Conservation (phyloP, 2,797 vertebrate species). For the Ctenosaura bakeri region DNA sequence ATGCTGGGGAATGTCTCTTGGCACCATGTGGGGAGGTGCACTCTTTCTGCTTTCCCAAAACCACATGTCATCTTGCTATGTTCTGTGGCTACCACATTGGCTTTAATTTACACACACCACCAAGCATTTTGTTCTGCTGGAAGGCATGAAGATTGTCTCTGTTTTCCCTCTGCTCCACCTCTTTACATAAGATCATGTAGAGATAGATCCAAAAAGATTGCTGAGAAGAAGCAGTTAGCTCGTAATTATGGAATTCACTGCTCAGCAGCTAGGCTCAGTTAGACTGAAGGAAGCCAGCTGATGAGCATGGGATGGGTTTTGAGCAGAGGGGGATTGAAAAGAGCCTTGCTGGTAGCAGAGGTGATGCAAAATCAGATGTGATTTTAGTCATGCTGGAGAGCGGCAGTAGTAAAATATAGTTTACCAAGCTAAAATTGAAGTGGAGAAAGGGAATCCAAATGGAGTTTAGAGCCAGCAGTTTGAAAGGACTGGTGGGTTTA, state of each 20-base stretch:
- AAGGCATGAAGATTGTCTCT: not conserved
- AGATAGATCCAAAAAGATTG: not conserved
- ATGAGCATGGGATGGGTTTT: not conserved
- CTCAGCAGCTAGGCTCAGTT: not conserved
- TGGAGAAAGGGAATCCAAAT: not conserved
- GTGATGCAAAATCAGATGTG: too few species aligned
- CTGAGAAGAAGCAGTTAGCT: fast-evolving
- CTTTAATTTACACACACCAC: not conserved
- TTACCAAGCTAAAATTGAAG: too few species aligned
- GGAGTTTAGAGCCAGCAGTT: not conserved
- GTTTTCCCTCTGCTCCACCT: not conserved
- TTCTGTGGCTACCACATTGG: not conserved
- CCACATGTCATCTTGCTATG: not conserved
- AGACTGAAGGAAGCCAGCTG: not conserved
- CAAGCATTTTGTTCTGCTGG: not conserved
- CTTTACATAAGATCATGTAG: not conserved
- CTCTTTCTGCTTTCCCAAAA: not conserved
- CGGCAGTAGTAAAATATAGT: too few species aligned
- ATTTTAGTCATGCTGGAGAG: too few species aligned
- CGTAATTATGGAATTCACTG: not conserved
- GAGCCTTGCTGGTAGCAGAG: too few species aligned
- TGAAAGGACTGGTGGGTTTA: not conserved
- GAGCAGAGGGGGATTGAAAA: not conserved
- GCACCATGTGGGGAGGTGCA: not conserved
- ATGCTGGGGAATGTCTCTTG: not conserved